Conservation (phyloP, 2,113 vertebrate genomes). For the Oryzias woworae region DNA sequence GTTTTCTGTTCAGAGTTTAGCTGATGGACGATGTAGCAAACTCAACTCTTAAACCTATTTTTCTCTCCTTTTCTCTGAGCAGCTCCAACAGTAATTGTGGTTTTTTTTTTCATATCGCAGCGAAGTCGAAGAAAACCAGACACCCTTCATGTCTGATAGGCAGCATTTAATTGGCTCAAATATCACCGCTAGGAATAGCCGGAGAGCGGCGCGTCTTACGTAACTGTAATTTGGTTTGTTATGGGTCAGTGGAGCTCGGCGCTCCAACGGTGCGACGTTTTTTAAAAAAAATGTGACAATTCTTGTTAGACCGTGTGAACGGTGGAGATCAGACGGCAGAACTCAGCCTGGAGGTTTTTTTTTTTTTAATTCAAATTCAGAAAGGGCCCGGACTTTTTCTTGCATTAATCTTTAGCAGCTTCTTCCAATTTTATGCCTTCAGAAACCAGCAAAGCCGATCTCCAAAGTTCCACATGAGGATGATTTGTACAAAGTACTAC, state of each 20-base stretch:
- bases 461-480: neutral
- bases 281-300: slow-evolving; percentile 44
- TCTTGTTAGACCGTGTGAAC: slow-evolving; percentile 52
- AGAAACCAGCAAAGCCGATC: neutral
- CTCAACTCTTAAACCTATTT: neutral
- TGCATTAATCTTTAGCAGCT: slow-evolving; percentile 5
- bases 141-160: slow-evolving; percentile 56
- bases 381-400: slow-evolving; percentile 11
- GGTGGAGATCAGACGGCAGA: slow-evolving; percentile 34
- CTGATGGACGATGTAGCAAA: neutral
- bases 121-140: slow-evolving; percentile 47
- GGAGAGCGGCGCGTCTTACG: slow-evolving; percentile 40
- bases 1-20: too few species aligned
- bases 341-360: slow-evolving; percentile 17
- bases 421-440: slow-evolving; percentile 3
- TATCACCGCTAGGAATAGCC: slow-evolving; percentile 58
- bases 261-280: slow-evolving; percentile 28
- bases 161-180: slow-evolving; percentile 63
- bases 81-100: slow-evolving; percentile 35
- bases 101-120: slow-evolving; percentile 23
- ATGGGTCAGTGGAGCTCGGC: slow-evolving; percentile 59
- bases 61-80: neutral
- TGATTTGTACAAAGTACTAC: neutral
- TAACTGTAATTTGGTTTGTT: slow-evolving; percentile 64
- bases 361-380: slow-evolving; percentile 6